Base-by-base conservation (phyloP, 2,888 invertebrate genomes). In the Dasysyrphus tricinctus region DNA sequence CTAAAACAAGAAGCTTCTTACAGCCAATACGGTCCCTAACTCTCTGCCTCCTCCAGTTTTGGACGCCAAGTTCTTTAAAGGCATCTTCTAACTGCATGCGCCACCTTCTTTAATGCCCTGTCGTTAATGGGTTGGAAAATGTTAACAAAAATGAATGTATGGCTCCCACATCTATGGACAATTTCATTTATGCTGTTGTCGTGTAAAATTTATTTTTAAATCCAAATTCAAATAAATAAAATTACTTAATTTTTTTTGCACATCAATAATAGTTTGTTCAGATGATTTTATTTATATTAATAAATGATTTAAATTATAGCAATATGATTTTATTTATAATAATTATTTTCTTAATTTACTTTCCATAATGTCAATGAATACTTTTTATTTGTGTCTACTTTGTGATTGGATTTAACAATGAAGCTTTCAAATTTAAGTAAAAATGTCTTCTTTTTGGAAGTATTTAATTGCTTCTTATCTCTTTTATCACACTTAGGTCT, bases 261-360 rank as follows among this genome's bases (percentile, higher is more conserved):
- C 24, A 39, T 39, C 39, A 39, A 39, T 59, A 39, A 39, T 19
- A 19, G 19, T 39, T 59, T 59, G 59, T 59, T 59, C 39, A 14
- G 3, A 19, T 59, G 12, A 24, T 59, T 57, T 59, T 59, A 59
- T 59, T 59, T 54, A 29, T 56, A 29, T 4, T 56, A 14, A 8
- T 14, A 24, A 24, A 24, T 24, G 24, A 24, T 24, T 24, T 24
- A 24, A 24, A 24, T 24, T 24, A 24, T 2, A 24, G 24, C 3
- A 24, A 24, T 51, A 29, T 29, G 8, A 32, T 56, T n/a, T 14
- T 56, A 51, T 24, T 19, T 51, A 47, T 9, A 47, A 29, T 24
- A 56, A 32, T 32, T 34, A 12, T 11, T 57, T 57, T 57, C 16
- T 12, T 47, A 47, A 8, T 47, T 16, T 47, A 47, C n/a, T 44